Evolutionary conservation across 2,888 invertebrate genomes (phyloP).

Genomic region (Ctena decussata): DNA sequence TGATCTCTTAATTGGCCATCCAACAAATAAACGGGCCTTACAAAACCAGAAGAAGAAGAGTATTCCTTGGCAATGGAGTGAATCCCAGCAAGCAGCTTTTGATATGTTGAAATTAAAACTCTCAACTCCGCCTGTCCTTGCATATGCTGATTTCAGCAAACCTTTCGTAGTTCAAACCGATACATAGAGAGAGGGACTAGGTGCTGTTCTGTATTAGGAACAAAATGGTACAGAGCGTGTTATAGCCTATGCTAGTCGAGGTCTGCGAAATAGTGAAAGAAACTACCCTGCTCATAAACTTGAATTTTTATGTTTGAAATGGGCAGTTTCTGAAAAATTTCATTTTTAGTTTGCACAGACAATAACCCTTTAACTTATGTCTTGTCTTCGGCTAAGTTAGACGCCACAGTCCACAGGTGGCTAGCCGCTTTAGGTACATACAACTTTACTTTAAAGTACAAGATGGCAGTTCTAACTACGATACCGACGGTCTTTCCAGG

Average conservation of each 20-base stretch:
- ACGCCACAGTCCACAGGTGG: background rate
- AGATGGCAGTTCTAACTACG: background rate
- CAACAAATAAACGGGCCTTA: too few relatives aligned
- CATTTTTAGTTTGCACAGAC: too few relatives aligned
- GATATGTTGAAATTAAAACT: too few relatives aligned
- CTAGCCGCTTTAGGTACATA: background rate
- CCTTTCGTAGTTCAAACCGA: too few relatives aligned
- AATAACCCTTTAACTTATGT: too few relatives aligned
- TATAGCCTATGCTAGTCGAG: background rate
- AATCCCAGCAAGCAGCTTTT: too few relatives aligned
- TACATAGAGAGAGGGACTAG: background rate
- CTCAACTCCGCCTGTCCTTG: too few relatives aligned
- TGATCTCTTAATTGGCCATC: too few relatives aligned
- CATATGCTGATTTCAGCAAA: too few relatives aligned
- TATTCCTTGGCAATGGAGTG: too few relatives aligned
- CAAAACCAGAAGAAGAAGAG: too few relatives aligned
- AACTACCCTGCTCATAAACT: background rate
- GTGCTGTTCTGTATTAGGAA: slow-evolving; percentile 5
- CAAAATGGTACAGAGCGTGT: background rate
- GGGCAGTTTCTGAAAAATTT: too few relatives aligned
- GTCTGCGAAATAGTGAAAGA: background rate
- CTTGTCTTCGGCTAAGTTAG: background rate
- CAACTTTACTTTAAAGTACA: background rate
- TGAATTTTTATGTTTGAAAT: background rate
- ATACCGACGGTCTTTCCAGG: background rate